Evolutionary conservation across 2,113 vertebrate genomes (phyloP).

Genomic region (Pheucticus melanocephalus): DNA sequence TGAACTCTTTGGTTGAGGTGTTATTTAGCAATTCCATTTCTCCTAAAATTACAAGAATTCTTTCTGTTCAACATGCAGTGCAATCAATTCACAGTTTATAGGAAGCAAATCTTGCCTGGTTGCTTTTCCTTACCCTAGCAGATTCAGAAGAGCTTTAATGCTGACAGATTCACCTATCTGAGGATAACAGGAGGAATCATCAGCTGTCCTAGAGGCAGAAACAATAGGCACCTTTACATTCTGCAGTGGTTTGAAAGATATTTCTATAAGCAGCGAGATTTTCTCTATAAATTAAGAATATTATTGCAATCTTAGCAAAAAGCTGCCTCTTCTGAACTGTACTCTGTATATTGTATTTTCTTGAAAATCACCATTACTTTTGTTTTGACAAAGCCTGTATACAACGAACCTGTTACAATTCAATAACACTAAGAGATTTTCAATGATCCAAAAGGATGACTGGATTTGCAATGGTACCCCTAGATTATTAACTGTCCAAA

Average conservation of each 20-base stretch:
- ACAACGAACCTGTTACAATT: neutral
- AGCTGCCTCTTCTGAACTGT: neutral
- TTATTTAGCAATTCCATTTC: neutral
- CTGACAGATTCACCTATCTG: neutral
- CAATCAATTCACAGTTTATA: neutral
- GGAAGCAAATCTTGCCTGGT: neutral
- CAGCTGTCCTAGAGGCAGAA: neutral
- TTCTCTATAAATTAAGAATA: slow-evolving; percentile 1
- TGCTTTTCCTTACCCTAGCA: neutral
- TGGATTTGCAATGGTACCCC: neutral
- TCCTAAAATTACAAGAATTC: neutral
- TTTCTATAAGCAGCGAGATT: neutral
- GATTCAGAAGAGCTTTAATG: neutral
- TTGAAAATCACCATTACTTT: neutral
- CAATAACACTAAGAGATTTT: neutral
- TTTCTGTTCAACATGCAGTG: neutral
- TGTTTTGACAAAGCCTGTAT: neutral
- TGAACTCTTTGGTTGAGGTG: neutral
- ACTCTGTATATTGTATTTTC: neutral
- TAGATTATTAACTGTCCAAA: neutral
- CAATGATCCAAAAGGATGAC: neutral
- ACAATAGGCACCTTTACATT: neutral
- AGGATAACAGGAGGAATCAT: neutral
- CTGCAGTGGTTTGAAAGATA: neutral
- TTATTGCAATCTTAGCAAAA: neutral